Base-by-base conservation (phyloP, 2,113 vertebrate species). In the Semicossyphus pulcher region DNA sequence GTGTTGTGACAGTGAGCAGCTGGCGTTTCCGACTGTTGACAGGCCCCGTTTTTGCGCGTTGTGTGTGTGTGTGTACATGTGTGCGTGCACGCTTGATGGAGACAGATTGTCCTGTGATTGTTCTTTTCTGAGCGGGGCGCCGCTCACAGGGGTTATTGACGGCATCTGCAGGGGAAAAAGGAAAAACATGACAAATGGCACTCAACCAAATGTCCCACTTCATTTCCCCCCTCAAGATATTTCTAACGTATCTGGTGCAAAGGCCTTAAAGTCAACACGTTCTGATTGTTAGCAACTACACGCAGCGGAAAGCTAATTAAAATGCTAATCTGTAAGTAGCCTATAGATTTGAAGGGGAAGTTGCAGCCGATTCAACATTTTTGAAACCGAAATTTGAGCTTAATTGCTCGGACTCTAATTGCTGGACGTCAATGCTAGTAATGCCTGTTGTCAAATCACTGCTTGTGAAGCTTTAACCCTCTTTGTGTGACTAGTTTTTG, bases 71-170 rank as follows among this genome's bases (percentile, higher is more conserved):
- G 52, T 31, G 48, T 36, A 10, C 14, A 10, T 42, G 51, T 59
- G 61, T 65, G 44, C 5, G 58, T 1, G 61, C 6, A 20, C 4
- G 53, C 71, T 65, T 88, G 88, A 92, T 87, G 78, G 88, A 91
- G 90, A 93, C 91, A 90, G 91, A 92, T 92, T 91, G 90, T 81
- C 69, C 81, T 76, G 85, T 90, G 89, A 92, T 92, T 88, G 90
- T 91, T 91, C 87, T 85, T 88, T 90, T 89, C 84, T 74, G 85
- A 79, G 80, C 72, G 37, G 65, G 81, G 78, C 83, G 81, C 81
- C 11, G 47, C 83, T 88, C 80, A 80, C 76, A 71, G 86, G 77
- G 83, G 88, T 87, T 89, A 91, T 89, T 83, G 92, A 91, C 86
- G 37, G 84, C 91, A 90, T 92, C 91, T 91, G 89, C 25, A 54